phyloP scores from a whole-genome alignment of 2,888 invertebrate genomes.

The Lepidocyrtoides sp. region DNA sequence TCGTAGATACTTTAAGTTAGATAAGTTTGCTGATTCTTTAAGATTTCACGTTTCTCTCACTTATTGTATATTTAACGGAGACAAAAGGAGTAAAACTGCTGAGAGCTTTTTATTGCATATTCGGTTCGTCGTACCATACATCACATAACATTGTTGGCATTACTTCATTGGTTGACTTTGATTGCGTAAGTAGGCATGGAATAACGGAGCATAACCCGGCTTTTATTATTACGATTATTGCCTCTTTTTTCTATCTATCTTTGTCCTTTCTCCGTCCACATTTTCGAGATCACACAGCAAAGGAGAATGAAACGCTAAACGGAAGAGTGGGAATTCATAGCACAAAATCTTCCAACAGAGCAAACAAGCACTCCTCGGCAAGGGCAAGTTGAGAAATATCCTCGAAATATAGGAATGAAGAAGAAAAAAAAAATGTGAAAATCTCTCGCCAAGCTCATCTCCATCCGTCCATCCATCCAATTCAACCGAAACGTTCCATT shows the following conservation, averaged over 20 bases:
- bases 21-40: neutral
- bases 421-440: neutral
- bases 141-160: conserved; percentile 50
- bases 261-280: neutral
- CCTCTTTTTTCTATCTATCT: conserved; percentile 16
- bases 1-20: neutral
- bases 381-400: conserved; percentile 15
- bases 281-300: conserved; percentile 8
- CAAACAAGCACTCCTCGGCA: too few relatives aligned
- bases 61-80: conserved; percentile 13
- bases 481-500: neutral
- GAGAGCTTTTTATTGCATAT: conserved; percentile 7
- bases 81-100: neutral
- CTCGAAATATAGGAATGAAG: too few relatives aligned
- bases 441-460: conserved; percentile 3
- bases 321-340: neutral
- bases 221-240: conserved; percentile 59
- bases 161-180: conserved; percentile 48
- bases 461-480: conserved; percentile 32
- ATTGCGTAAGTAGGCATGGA: conserved; percentile 23
- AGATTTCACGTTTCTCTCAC: conserved; percentile 15
- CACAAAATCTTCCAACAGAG: too few relatives aligned
- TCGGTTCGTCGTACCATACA: neutral
- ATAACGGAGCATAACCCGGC: neutral
- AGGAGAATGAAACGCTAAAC: neutral